Evolutionary conservation across 2,888 invertebrate genomes (phyloP).

Genomic region (Drosophila nr. fundita): DNA sequence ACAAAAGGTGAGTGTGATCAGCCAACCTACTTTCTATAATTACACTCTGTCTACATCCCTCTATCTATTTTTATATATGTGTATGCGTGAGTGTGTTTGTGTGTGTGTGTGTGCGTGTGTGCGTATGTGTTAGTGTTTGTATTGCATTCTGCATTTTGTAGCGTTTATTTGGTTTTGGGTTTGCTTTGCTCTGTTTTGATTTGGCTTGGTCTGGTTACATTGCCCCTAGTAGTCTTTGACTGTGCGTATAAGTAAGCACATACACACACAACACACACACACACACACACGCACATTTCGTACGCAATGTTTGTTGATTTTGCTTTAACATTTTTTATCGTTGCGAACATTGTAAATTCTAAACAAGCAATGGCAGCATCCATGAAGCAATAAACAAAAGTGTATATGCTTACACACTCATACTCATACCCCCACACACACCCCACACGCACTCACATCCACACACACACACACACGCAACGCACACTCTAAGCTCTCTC

Average conservation of each 20-base stretch:
- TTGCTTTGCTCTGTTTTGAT: slow-evolving; percentile 51
- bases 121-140: slow-evolving; percentile 33
- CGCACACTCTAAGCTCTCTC: slow-evolving; percentile 15
- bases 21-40: neutral
- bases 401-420: slow-evolving; percentile 6
- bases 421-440: slow-evolving; percentile 11
- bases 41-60: slow-evolving; percentile 20
- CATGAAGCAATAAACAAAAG: slow-evolving; percentile 12
- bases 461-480: slow-evolving; percentile 1
- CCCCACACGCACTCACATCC: slow-evolving; percentile 5
- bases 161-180: slow-evolving; percentile 60
- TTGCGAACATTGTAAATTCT: slow-evolving; percentile 18
- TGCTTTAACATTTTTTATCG: slow-evolving; percentile 68
- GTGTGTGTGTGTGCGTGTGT: slow-evolving; percentile 16
- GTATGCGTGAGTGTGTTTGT: slow-evolving; percentile 21
- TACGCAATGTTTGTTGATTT: slow-evolving; percentile 44
- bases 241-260: slow-evolving; percentile 37
- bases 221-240: slow-evolving; percentile 37
- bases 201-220: slow-evolving; percentile 42
- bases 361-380: slow-evolving; percentile 28
- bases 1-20: slow-evolving; percentile 81
- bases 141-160: slow-evolving; percentile 66
- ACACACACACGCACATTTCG: slow-evolving; percentile 19
- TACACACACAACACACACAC: slow-evolving; percentile 28
- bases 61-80: slow-evolving; percentile 5